Evolutionary conservation across 1,140 invertebrate genomes (phyloP).

Genomic region (Brachionus rotundiformis): DNA sequence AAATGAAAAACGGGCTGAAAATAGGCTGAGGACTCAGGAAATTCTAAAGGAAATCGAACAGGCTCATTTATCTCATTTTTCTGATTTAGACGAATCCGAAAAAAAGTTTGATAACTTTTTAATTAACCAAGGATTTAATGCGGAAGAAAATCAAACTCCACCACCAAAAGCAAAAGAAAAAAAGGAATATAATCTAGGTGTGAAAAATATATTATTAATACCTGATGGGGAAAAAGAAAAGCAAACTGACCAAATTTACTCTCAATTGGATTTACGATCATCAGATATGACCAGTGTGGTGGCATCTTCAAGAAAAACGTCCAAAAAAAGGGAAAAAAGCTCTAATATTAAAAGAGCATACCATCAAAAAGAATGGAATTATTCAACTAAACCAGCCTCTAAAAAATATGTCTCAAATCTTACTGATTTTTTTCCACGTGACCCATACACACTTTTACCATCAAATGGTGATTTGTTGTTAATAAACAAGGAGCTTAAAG

Average conservation of each 20-base stretch:
- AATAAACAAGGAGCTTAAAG: slow-evolving; percentile 57
- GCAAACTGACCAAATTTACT: neutral
- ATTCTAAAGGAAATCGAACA: slow-evolving; percentile 29
- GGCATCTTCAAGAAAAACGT: neutral
- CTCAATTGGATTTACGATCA: neutral
- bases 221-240: neutral
- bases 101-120: slow-evolving; percentile 43
- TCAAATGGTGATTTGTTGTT: slow-evolving; percentile 54
- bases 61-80: neutral
- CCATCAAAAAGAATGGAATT: slow-evolving; percentile 59
- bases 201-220: slow-evolving; percentile 1
- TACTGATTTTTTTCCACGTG: slow-evolving; percentile 60
- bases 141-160: neutral
- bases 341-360: neutral
- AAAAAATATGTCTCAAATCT: slow-evolving; percentile 58
- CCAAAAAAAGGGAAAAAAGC: neutral
- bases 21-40: slow-evolving; percentile 51
- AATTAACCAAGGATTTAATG: slow-evolving; percentile 14
- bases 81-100: slow-evolving; percentile 12
- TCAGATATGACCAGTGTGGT: neutral
- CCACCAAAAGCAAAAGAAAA: neutral
- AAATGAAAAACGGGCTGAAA: slow-evolving; percentile 4
- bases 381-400: slow-evolving; percentile 56
- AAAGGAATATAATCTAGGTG: neutral
- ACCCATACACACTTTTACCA: slow-evolving; percentile 60